Conservation (phyloP, 2,797 vertebrate genomes). For the Rhinoraja longicauda region DNA sequence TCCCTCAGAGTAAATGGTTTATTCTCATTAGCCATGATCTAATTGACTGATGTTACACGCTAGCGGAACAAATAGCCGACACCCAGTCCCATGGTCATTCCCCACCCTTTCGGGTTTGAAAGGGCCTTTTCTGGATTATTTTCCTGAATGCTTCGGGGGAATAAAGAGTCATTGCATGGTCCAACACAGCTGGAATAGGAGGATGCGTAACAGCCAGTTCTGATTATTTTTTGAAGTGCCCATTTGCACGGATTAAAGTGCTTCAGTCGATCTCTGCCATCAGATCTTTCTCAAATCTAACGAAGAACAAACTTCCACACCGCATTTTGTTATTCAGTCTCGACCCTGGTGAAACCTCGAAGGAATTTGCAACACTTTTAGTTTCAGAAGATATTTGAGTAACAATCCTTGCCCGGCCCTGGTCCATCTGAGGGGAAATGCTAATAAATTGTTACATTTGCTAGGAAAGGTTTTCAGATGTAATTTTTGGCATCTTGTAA, state of each 20-base stretch:
- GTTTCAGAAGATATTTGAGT: background rate
- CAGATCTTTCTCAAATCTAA: background rate
- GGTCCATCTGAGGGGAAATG: background rate
- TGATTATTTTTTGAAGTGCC: background rate
- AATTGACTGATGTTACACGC: background rate
- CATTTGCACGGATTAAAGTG: background rate
- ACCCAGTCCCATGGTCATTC: background rate
- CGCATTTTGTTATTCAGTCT: background rate
- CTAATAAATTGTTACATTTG: background rate
- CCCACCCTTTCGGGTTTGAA: background rate
- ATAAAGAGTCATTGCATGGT: background rate
- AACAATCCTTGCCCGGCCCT: background rate
- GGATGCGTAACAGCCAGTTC: background rate
- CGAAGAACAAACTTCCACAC: background rate
- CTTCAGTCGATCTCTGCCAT: background rate
- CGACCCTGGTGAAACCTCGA: background rate
- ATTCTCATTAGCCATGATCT: background rate
- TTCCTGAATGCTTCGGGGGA: background rate
- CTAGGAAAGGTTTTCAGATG: background rate
- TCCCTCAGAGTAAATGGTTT: background rate
- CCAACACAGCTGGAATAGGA: background rate
- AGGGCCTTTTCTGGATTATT: background rate
- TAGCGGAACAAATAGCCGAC: background rate
- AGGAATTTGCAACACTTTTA: background rate
- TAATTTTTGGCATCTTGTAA: slow-evolving; percentile 25